Percentiles rank a stretch among this genome's conserved stretches.
These are phyloP conservation scores for Thereva nobilitata DNA, from an alignment of 2,888 invertebrate species.

Conservation along the genomic window DNA sequence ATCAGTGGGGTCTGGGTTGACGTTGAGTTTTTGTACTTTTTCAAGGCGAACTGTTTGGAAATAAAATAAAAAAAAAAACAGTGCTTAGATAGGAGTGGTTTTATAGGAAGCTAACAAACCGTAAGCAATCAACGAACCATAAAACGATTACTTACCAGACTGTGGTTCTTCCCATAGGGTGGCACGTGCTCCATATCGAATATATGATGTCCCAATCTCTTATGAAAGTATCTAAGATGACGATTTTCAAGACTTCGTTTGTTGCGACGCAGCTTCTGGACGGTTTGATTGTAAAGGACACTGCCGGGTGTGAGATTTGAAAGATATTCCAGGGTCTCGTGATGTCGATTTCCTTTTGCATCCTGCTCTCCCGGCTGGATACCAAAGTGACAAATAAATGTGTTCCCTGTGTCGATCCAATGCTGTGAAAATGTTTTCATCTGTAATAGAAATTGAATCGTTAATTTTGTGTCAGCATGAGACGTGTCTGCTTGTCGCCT, in stretches of 20 bases:
- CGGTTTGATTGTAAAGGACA: conserved; percentile 44
- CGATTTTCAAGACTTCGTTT: conserved; percentile 40
- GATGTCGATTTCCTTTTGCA: conserved; percentile 37
- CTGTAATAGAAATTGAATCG: conserved; percentile 42
- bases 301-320: conserved; percentile 45
- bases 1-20: conserved; percentile 44
- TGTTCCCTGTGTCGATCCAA: conserved; percentile 53
- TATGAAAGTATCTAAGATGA: conserved; percentile 41
- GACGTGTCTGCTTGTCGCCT: conserved; percentile 36
- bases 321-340: conserved; percentile 44
- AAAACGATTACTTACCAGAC: conserved; percentile 9
- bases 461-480: not conserved
- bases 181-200: conserved; percentile 35
- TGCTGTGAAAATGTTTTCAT: conserved; percentile 50
- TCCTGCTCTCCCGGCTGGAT: conserved; percentile 44
- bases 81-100: too few relatives aligned
- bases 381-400: conserved; percentile 54
- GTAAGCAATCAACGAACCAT: not conserved
- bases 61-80: not conserved
- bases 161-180: conserved; percentile 24
- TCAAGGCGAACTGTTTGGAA: conserved; percentile 30
- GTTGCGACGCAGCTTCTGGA: conserved; percentile 43
- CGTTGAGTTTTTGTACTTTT: conserved; percentile 44
- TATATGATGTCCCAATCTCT: conserved; percentile 39
- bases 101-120: not conserved